Conservation (phyloP, 2,797 vertebrate genomes). For the Paedocypris micromegethes region DNA sequence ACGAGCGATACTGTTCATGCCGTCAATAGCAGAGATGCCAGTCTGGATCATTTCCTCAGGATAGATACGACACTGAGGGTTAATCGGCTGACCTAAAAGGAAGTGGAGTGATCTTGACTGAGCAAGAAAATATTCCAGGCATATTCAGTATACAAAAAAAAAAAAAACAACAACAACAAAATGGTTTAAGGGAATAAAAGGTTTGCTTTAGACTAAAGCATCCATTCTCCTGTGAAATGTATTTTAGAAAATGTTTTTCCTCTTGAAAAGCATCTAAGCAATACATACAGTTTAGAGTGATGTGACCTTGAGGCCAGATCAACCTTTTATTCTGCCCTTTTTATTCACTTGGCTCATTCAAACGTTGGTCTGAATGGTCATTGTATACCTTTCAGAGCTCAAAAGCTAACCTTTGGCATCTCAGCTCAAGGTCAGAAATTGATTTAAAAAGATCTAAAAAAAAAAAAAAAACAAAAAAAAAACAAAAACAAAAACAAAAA, state of each 20-base stretch:
- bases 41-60: constrained; percentile 99
- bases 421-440: constrained; percentile 30
- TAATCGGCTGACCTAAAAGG: constrained; percentile 80
- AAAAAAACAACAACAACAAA: not conserved
- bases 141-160: not conserved
- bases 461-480: too few species aligned
- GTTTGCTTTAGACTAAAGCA: not conserved
- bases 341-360: constrained; percentile 1
- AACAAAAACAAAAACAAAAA: constrained; percentile 7
- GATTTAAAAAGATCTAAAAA: constrained; percentile 23
- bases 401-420: constrained; percentile 37
- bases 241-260: constrained; percentile 5
- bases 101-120: not conserved
- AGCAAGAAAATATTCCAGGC: not conserved
- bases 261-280: not conserved
- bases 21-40: constrained; percentile 94
- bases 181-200: not conserved
- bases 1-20: constrained; percentile 97
- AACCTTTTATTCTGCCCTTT: constrained; percentile 5
- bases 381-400: constrained; percentile 21
- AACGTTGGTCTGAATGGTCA: constrained; percentile 9
- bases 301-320: constrained; percentile 24
- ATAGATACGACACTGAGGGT: constrained; percentile 95
- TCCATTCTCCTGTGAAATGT: not conserved
- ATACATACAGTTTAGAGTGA: constrained; percentile 15